These are phyloP conservation scores for Centrocercus urophasianus DNA, from an alignment of 2,113 vertebrate genomes.

Conservation along the genomic window DNA sequence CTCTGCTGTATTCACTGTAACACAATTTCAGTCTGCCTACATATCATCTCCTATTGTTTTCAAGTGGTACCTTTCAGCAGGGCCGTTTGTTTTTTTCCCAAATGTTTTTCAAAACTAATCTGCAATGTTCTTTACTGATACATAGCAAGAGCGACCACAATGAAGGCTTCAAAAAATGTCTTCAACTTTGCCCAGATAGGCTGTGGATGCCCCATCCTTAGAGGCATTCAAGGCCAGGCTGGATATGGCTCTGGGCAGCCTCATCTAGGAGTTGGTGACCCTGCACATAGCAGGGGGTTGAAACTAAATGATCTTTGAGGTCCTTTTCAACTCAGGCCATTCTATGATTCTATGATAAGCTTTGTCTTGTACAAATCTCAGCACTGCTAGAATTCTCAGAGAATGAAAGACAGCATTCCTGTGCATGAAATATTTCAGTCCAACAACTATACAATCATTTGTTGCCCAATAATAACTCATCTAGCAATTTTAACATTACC, in stretches of 20 bases:
- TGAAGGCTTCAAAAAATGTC: slow-evolving; percentile 17
- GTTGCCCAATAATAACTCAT: slow-evolving; percentile 19
- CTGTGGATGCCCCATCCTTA: too few relatives aligned
- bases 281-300: too few relatives aligned
- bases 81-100: neutral
- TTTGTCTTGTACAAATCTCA: neutral
- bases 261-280: too few relatives aligned
- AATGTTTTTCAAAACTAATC: neutral
- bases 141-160: neutral
- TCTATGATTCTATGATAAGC: neutral
- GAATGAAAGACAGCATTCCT: neutral
- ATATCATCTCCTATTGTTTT: neutral
- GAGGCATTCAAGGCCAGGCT: too few relatives aligned
- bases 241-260: too few relatives aligned
- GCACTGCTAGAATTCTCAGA: neutral
- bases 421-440: neutral
- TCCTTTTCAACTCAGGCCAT: too few relatives aligned
- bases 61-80: neutral
- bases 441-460: neutral
- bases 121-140: neutral
- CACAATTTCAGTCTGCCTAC: neutral
- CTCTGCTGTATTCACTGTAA: neutral
- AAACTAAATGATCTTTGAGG: too few relatives aligned
- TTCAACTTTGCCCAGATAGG: neutral
- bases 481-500: neutral